Evolutionary conservation across 2,113 vertebrate genomes (phyloP).

Genomic region (Psilopsiagon aurifrons): DNA sequence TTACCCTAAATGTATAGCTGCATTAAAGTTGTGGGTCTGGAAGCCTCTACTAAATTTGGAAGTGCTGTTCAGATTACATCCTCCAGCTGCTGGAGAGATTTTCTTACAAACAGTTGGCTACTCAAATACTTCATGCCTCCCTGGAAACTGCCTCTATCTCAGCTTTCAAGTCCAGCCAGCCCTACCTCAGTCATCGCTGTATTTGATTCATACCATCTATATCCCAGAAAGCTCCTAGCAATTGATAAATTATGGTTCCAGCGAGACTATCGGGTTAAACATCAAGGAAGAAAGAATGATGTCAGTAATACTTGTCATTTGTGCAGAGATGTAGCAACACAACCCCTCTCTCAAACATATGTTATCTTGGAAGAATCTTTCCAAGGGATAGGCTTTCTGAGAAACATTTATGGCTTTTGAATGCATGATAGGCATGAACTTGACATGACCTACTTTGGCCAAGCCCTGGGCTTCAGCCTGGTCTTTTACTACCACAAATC

Average conservation of each 20-base stretch:
- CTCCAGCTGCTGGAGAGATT: constrained; percentile 60
- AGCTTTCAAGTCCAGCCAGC: constrained; percentile 37
- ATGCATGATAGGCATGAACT: constrained; percentile 14
- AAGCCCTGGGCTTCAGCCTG: constrained; percentile 10
- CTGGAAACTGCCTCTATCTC: constrained; percentile 9
- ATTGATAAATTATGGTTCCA: constrained; percentile 44
- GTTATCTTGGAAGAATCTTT: constrained; percentile 32
- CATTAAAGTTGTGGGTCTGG: neutral
- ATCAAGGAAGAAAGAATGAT: constrained; percentile 47
- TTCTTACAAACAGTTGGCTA: constrained; percentile 63
- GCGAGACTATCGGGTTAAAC: constrained; percentile 29
- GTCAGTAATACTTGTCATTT: constrained; percentile 47
- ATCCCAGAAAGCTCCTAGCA: neutral
- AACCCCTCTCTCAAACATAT: neutral
- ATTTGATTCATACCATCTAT: constrained; percentile 35
- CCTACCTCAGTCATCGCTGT: neutral
- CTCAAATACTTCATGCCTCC: constrained; percentile 12
- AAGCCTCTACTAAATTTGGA: constrained; percentile 39
- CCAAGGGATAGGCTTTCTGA: constrained; percentile 22
- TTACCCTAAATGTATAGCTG: neutral
- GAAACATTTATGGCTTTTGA: constrained; percentile 39
- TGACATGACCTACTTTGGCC: constrained; percentile 13
- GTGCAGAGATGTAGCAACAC: neutral
- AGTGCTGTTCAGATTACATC: constrained; percentile 25
- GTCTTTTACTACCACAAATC: constrained; percentile 29